A percentile compares a stretch with the other conserved stretches of the same genome.
Conservation (phyloP, 1,140 invertebrate species). For the Drosophila mauritiana region DNA sequence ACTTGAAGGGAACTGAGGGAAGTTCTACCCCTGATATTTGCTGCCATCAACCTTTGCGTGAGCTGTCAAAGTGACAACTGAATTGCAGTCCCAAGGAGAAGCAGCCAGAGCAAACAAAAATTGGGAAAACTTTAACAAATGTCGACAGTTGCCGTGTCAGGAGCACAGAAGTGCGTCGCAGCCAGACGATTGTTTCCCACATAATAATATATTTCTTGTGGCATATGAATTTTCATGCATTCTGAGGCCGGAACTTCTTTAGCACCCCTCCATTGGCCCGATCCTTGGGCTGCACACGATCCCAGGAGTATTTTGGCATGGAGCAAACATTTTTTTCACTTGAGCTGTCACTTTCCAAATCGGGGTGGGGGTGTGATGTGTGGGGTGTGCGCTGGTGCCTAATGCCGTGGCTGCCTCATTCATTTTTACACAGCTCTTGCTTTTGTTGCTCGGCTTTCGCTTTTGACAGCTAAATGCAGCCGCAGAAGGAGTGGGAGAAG, state of each 20-base stretch:
- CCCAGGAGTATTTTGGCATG: constrained; percentile 73
- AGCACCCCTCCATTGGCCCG: background rate
- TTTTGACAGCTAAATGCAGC: constrained; percentile 80
- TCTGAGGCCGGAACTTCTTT: constrained; percentile 53
- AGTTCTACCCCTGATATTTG: constrained; percentile 27
- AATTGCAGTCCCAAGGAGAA: constrained; percentile 57
- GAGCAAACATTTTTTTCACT: constrained; percentile 63
- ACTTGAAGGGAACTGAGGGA: constrained; percentile 5
- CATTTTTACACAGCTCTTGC: constrained; percentile 26
- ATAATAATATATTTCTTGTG: constrained; percentile 59
- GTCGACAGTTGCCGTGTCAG: constrained; percentile 49
- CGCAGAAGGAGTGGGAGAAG: constrained; percentile 40
- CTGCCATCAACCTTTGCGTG: constrained; percentile 75
- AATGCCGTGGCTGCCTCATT: constrained; percentile 29
- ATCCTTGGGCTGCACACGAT: constrained; percentile 43
- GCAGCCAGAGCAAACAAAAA: constrained; percentile 19
- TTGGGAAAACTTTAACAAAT: constrained; percentile 65
- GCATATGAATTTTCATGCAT: constrained; percentile 79
- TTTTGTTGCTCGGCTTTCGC: constrained; percentile 62
- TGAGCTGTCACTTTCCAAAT: constrained; percentile 65
- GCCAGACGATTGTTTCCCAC: constrained; percentile 73
- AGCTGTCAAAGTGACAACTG: constrained; percentile 80
- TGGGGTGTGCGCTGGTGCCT: constrained; percentile 13
- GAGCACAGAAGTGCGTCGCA: constrained; percentile 8
- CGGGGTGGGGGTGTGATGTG: constrained; percentile 2